A percentile compares a stretch with the other conserved stretches of the same genome.
phyloP scores from a whole-genome alignment of 2,113 vertebrate genomes.

The Microcebus jonahi region DNA sequence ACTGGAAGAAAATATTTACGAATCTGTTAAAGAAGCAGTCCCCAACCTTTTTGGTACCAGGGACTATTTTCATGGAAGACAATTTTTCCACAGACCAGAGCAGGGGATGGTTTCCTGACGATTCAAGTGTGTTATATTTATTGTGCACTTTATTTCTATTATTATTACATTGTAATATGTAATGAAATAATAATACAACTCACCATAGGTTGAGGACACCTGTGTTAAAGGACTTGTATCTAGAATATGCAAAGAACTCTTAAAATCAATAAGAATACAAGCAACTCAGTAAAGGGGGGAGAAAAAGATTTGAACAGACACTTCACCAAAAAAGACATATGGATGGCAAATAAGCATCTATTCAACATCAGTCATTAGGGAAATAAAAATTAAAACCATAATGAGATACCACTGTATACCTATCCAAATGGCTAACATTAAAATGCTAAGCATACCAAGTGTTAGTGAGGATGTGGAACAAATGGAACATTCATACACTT shows the following conservation, averaged over 20 bases:
- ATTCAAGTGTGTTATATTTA: no score
- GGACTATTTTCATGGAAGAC: not conserved
- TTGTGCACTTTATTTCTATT: no score
- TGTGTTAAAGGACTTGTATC: not conserved
- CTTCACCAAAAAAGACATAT: not conserved
- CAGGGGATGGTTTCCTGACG: no score
- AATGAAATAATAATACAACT: no score
- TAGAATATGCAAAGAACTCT: not conserved
- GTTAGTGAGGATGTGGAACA: not conserved
- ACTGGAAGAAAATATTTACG: no score
- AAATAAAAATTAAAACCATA: not conserved
- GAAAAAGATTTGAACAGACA: not conserved
- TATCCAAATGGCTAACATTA: not conserved
- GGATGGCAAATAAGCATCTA: not conserved
- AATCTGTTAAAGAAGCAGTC: not conserved
- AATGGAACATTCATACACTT: not conserved
- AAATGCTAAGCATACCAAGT: not conserved
- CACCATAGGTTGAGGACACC: not conserved
- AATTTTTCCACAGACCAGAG: not conserved
- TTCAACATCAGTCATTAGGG: not conserved
- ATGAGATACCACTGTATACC: not conserved
- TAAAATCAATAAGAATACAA: constrained; percentile 16
- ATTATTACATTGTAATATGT: no score
- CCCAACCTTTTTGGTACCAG: no score
- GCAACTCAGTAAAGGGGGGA: not conserved